These are phyloP conservation scores for Nymphalis polychloros DNA, from an alignment of 2,888 invertebrate genomes.

Conservation along the genomic window DNA sequence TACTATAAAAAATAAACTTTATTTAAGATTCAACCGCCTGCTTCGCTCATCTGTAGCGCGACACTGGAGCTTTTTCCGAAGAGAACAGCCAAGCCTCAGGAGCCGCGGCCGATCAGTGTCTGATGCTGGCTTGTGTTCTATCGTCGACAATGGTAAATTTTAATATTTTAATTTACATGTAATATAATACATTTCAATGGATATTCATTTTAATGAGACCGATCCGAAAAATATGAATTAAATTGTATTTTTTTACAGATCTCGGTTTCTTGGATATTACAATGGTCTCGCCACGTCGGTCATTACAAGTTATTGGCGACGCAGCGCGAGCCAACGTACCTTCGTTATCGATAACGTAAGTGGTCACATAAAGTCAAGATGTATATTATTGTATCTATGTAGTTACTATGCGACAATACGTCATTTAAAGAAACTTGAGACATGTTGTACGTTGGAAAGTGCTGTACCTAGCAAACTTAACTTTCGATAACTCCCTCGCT, in stretches of 20 bases:
- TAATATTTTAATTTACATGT: background rate
- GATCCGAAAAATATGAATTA: background rate
- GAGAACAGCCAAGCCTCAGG: slow-evolving; percentile 48
- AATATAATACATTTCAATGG: too few species aligned
- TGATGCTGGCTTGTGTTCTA: slow-evolving; percentile 64
- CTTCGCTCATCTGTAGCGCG: slow-evolving; percentile 65
- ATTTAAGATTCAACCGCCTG: slow-evolving; percentile 63
- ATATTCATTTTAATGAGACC: too few species aligned
- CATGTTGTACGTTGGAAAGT: too few species aligned
- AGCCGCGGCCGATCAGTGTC: slow-evolving; percentile 67
- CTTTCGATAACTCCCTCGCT: too few species aligned
- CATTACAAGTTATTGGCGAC: slow-evolving; percentile 55
- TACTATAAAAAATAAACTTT: background rate
- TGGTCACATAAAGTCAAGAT: slow-evolving; percentile 24
- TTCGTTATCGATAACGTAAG: slow-evolving; percentile 60
- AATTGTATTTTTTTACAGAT: slow-evolving; percentile 42
- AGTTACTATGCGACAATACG: too few species aligned
- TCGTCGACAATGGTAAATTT: slow-evolving; percentile 61
- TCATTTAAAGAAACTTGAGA: too few species aligned
- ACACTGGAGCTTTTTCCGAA: slow-evolving; percentile 66
- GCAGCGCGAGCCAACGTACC: slow-evolving; percentile 44
- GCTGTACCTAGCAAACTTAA: too few species aligned
- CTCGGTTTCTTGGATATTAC: slow-evolving; percentile 58
- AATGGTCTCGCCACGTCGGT: slow-evolving; percentile 50
- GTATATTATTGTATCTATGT: too few species aligned